Percentiles rank a stretch among this genome's conserved stretches.
These are phyloP conservation scores for Pollenia angustigena DNA, from an alignment of 2,888 invertebrate species.

Conservation along the genomic window DNA sequence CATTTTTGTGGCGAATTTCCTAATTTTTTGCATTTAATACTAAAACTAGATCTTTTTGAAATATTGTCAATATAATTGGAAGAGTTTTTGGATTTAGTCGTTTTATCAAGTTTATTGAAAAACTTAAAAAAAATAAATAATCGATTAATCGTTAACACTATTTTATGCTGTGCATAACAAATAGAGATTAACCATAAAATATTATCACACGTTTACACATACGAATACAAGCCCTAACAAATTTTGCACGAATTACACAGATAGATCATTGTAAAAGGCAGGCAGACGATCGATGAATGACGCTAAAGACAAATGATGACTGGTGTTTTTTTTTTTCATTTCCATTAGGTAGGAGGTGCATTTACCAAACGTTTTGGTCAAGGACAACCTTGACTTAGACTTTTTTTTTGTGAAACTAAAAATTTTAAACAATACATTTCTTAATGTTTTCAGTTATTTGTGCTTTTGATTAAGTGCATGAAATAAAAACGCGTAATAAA, in stretches of 20 bases:
- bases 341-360: slow-evolving; percentile 14
- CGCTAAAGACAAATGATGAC: neutral
- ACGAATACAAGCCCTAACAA: neutral
- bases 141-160: neutral
- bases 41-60: no score
- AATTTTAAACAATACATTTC: neutral
- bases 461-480: no score
- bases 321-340: neutral
- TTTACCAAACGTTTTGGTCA: slow-evolving; percentile 48
- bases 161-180: neutral
- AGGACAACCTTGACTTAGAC: slow-evolving; percentile 61
- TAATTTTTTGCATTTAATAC: no score
- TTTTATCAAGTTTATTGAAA: no score
- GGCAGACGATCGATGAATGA: neutral
- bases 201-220: neutral
- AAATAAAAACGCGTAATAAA: no score
- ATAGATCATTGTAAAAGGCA: neutral
- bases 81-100: no score
- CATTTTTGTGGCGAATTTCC: no score
- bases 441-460: no score
- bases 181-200: neutral
- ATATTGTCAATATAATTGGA: no score
- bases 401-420: neutral
- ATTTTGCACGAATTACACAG: neutral
- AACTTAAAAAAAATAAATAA: no score